Evolutionary conservation across 2,797 vertebrate species (phyloP), one percentile per base, ranked within the genome.

Genomic region (Arctocebus calabarensis): DNA sequence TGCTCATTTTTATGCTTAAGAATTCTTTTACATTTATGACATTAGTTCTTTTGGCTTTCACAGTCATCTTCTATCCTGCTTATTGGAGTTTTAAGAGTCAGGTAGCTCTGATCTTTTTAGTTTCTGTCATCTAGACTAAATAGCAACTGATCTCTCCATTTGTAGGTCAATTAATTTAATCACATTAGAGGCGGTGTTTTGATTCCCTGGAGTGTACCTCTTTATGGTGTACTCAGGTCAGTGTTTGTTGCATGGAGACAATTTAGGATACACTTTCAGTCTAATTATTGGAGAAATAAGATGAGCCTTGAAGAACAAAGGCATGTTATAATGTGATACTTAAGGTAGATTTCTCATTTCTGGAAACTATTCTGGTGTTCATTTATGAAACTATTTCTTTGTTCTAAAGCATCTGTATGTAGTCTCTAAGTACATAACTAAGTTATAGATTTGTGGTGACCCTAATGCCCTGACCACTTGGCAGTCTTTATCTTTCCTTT

Each of bases 21-120:
- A 93, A 61, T 93, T 86, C n/a, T 89, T 95, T 55, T 77, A 90
- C 71, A 34, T 78, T 94, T 78, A 57, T 88, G 23, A 90, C 37
- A 68, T 70, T 22, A 70, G 7, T 64, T 84, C 70, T 85, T 94
- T 90, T 52, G 40, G 22, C 29, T 71, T 96, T 88, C 40, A 73
- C 75, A 88, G 62, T 61, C 68, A 79, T 88, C 79, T 94, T 22
- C 25, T 3, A 23, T 71, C 32, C 13, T 91, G 34, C 84, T 62
- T 48, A 62, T 37, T 94, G 71, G 37, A 40, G 48, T 96, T 75
- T 94, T 32, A 88, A 95, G 78, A n/a, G 27, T 52, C 17, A 32
- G 48, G 52, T 84, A 73, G 71, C 7, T 83, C 20, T 48, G 94
- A 34, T 52, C 29, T 12, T 92, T 96, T 73, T 70, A 68, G 62